Evolutionary conservation across 2,113 vertebrate species (phyloP).

Genomic region (Bujurquina vittata): DNA sequence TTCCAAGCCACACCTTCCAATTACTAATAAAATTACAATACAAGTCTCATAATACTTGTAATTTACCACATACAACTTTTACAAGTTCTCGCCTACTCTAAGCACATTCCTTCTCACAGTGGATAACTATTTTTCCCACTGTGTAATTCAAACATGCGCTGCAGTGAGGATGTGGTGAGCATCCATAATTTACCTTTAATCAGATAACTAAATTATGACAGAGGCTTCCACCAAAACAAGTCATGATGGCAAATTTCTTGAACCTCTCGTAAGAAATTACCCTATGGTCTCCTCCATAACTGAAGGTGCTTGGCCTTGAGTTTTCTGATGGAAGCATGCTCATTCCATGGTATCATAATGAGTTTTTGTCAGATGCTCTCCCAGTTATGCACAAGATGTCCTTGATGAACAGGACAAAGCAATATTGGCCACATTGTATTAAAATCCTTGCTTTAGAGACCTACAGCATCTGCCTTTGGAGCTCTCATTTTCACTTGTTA

Average conservation of each 20-base stretch:
- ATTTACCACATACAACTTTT: neutral
- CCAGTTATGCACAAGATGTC: neutral
- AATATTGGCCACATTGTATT: neutral
- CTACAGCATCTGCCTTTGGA: no score
- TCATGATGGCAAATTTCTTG: neutral
- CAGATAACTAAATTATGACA: neutral
- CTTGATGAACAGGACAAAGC: neutral
- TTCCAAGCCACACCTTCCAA: neutral
- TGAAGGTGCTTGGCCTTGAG: neutral
- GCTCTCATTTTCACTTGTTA: neutral
- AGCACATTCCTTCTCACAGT: neutral
- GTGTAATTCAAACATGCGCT: neutral
- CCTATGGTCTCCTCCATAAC: neutral
- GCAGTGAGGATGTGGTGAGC: no score
- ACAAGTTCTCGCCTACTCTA: neutral
- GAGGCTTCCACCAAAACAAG: neutral
- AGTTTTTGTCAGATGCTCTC: neutral
- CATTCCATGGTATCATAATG: neutral
- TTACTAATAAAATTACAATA: neutral
- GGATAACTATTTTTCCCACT: neutral
- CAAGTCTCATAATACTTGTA: neutral
- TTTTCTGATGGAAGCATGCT: neutral
- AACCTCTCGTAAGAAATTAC: neutral
- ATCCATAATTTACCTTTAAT: neutral
- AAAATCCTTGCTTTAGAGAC: neutral